Evolutionary conservation across 2,113 vertebrate genomes (phyloP), one percentile per base, ranked within the genome.

Genomic region (Sceloporus tristichus): DNA sequence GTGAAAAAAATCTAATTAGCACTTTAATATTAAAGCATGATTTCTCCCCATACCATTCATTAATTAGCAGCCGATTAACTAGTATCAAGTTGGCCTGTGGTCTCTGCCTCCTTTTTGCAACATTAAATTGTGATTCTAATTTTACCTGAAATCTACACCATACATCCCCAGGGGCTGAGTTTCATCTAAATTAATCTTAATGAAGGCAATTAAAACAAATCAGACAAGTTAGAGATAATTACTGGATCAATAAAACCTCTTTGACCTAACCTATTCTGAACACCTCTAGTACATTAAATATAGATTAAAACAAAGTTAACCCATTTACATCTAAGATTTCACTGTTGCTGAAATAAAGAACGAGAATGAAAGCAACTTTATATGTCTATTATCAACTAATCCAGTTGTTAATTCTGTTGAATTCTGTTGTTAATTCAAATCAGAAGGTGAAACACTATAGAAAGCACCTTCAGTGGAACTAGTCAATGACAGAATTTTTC

Each of bases 151-250:
- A 93, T 82, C 53, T 90, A 79, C 87, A 79, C 83, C 90, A 56
- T 2, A 75, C n/a, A 80, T 92, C 88, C 85, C 87, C 81, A 38
- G 89, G 90, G 91, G 93, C 87, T 40, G 2, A 87, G 13, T 75
- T 65, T 91, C 68, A 93, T 73, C 90, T 92, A 65, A 86, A 90
- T 77, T 66, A 80, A 75, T 92, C 79, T 90, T 91, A 94, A 92
- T 91, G 86, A 92, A 91, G 70, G 81, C 89, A 92, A 93, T 91
- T 88, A 93, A 92, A 94, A 90, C 83, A 93, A 93, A 90, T 91
- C 53, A 85, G 92, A 90, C 42, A 85, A 71, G 56, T 4, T 85
- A 76, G 74, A 88, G 81, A 90, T 89, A 91, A 92, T 82, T 90
- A 91, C 87, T 94, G 90, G 89, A 95, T 90, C 68, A 79, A 86